Conservation (phyloP, 2,888 invertebrate genomes). For the Darwinula stevensoni region DNA sequence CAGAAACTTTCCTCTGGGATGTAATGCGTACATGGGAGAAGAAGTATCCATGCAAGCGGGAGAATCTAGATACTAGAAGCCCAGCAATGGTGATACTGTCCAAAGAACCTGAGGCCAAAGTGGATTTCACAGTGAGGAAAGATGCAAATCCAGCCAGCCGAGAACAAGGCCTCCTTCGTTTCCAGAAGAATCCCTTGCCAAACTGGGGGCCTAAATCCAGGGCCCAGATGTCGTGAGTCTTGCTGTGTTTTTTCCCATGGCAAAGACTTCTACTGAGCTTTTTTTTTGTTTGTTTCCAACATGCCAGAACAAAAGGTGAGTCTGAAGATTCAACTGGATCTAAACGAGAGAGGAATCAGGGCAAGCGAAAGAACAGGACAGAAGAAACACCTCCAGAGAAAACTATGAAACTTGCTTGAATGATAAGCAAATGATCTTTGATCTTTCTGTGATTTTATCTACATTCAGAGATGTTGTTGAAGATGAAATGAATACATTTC, state of each 20-base stretch:
- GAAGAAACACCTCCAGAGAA: too few species aligned
- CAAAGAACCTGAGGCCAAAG: conserved; percentile 10
- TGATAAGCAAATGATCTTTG: too few species aligned
- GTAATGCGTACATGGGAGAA: conserved; percentile 48
- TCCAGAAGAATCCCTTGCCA: conserved; percentile 55
- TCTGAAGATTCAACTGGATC: too few species aligned
- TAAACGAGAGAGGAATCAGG: too few species aligned
- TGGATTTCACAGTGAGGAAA: conserved; percentile 26
- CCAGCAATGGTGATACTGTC: conserved; percentile 7
- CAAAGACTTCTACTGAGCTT: too few species aligned
- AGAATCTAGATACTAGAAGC: conserved; percentile 7
- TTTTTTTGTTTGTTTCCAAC: too few species aligned
- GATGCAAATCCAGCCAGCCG: conserved; percentile 54
- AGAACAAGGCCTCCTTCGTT: conserved; percentile 36
- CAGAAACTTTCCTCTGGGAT: conserved; percentile 63
- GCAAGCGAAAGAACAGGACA: too few species aligned
- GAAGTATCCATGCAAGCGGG: conserved; percentile 7
- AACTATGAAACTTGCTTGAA: too few species aligned
- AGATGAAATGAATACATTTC: too few species aligned
- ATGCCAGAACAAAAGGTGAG: too few species aligned
- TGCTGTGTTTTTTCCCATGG: not conserved
- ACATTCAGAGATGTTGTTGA: too few species aligned
- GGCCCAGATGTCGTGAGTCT: not conserved
- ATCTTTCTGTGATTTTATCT: too few species aligned
- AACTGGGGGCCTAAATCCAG: conserved; percentile 46